A percentile compares a stretch with the other conserved stretches of the same genome.
Evolutionary conservation across 2,113 vertebrate genomes (phyloP).

Genomic region (Neotoma lepida): DNA sequence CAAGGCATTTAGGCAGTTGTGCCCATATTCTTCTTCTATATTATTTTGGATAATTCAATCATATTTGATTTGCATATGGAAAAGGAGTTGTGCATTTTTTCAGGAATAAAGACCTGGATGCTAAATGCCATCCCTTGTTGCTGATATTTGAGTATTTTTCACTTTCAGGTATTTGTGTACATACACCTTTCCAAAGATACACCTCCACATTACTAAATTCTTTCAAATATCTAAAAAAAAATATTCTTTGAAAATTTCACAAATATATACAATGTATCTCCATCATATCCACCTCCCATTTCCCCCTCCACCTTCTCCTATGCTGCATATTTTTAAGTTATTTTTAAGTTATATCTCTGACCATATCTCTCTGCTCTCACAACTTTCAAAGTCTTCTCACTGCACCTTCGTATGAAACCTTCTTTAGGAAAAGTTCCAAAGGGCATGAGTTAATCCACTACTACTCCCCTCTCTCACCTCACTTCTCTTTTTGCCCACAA

Average conservation of each 20-base stretch:
- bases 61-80: slow-evolving; percentile 52
- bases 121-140: background rate
- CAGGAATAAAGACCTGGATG: slow-evolving; percentile 2
- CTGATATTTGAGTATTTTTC: slow-evolving; percentile 36
- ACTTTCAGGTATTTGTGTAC: background rate
- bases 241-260: background rate
- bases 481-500: background rate
- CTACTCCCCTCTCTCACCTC: background rate
- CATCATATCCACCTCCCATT: background rate
- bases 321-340: background rate
- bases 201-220: background rate
- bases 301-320: background rate
- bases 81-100: slow-evolving; percentile 37
- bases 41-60: slow-evolving; percentile 45
- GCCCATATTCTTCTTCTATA: background rate
- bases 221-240: background rate
- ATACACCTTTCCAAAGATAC: background rate
- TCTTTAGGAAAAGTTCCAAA: background rate
- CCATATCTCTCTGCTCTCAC: background rate
- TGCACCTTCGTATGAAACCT: background rate
- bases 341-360: slow-evolving; percentile 15
- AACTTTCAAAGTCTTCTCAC: background rate
- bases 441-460: background rate
- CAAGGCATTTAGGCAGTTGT: slow-evolving; percentile 17
- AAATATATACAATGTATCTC: background rate